Conservation (phyloP, 2,797 vertebrate genomes). For the Pampus argenteus region DNA sequence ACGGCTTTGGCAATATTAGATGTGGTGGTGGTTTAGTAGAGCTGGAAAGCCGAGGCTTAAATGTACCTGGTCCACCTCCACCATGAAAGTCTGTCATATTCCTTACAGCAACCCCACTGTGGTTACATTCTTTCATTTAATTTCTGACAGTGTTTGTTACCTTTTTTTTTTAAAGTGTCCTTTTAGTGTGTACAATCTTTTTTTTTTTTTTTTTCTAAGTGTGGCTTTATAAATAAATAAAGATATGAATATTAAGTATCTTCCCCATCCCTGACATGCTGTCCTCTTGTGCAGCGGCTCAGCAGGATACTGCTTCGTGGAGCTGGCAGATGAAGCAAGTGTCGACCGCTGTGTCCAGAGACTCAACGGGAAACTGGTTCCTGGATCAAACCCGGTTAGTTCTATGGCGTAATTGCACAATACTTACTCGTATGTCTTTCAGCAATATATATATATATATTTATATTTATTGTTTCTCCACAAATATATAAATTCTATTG, state of each 20-base stretch:
- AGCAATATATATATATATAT: slow-evolving; percentile 5
- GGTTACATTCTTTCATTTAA: too few species aligned
- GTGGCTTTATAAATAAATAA: background rate
- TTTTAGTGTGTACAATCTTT: too few species aligned
- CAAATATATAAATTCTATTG: slow-evolving; percentile 37
- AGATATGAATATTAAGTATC: too few species aligned
- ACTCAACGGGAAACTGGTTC: slow-evolving; percentile 88
- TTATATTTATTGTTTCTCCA: slow-evolving; percentile 34
- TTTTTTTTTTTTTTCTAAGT: too few species aligned
- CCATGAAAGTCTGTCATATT: too few species aligned
- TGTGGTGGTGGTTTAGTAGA: background rate
- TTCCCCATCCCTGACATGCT: background rate
- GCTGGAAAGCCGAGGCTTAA: background rate
- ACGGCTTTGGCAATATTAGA: background rate
- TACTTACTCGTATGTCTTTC: slow-evolving; percentile 17
- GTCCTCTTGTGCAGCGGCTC: slow-evolving; percentile 79
- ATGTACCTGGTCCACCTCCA: background rate
- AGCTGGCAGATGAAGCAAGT: slow-evolving; percentile 86
- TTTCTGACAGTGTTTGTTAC: too few species aligned
- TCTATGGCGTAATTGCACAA: slow-evolving; percentile 37
- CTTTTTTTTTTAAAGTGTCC: too few species aligned
- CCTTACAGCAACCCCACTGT: too few species aligned
- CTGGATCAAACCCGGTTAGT: slow-evolving; percentile 88
- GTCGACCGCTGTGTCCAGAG: slow-evolving; percentile 87
- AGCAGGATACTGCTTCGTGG: slow-evolving; percentile 89